phyloP scores from a whole-genome alignment of 2,113 vertebrate genomes.

The Ariopsis seemanni region DNA sequence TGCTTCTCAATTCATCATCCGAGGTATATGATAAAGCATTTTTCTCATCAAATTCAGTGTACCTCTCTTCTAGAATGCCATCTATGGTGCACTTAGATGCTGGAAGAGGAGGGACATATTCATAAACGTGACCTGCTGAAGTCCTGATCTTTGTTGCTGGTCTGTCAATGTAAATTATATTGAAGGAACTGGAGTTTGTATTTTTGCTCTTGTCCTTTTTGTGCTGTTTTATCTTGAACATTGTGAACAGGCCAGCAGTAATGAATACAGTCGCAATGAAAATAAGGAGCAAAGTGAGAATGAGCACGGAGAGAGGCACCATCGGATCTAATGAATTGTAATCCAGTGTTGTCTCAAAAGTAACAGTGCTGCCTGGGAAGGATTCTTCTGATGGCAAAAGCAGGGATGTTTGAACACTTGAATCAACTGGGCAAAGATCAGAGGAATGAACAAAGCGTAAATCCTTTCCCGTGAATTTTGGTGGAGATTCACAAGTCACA shows the following conservation, averaged over 20 bases:
- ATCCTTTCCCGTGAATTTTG: slow-evolving; percentile 86
- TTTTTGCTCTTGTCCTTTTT: slow-evolving; percentile 88
- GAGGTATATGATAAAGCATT: slow-evolving; percentile 83
- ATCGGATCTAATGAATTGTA: slow-evolving; percentile 73
- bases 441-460: slow-evolving; percentile 83
- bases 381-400: slow-evolving; percentile 84
- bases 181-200: slow-evolving; percentile 90
- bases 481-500: slow-evolving; percentile 90
- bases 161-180: slow-evolving; percentile 85
- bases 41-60: slow-evolving; percentile 90
- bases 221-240: slow-evolving; percentile 82
- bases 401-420: slow-evolving; percentile 79
- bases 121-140: slow-evolving; percentile 89
- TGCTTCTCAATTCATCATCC: slow-evolving; percentile 80
- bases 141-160: slow-evolving; percentile 85
- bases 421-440: slow-evolving; percentile 90
- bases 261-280: slow-evolving; percentile 94
- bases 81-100: slow-evolving; percentile 82
- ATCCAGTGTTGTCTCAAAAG: slow-evolving; percentile 78
- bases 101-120: slow-evolving; percentile 86
- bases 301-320: slow-evolving; percentile 91
- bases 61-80: slow-evolving; percentile 82
- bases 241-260: slow-evolving; percentile 88
- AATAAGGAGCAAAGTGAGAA: slow-evolving; percentile 89
- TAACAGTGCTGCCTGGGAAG: slow-evolving; percentile 79